A percentile compares a stretch with the other conserved stretches of the same genome.
These are phyloP conservation scores for Megathymus violae DNA, from an alignment of 1,140 invertebrate genomes.

Conservation along the genomic window DNA sequence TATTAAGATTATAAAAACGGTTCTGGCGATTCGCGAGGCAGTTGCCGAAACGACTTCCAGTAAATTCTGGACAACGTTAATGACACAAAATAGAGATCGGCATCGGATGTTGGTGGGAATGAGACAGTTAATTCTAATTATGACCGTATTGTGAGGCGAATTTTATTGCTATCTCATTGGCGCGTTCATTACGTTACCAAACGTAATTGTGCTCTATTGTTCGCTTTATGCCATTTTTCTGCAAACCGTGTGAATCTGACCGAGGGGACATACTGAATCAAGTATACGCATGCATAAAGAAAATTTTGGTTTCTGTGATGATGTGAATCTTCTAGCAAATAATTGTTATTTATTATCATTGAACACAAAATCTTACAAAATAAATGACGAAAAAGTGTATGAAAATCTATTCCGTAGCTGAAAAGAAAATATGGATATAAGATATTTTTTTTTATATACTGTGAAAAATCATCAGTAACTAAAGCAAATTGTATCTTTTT, in stretches of 20 bases:
- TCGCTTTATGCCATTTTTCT: constrained; percentile 63
- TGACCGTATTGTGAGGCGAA: constrained; percentile 75
- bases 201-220: constrained; percentile 79
- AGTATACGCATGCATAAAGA: constrained; percentile 44
- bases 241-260: constrained; percentile 72
- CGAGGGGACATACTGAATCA: constrained; percentile 50
- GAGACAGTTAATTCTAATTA: constrained; percentile 83
- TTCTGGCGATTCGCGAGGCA: constrained; percentile 21
- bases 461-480: no score
- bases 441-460: no score
- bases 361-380: no score
- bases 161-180: constrained; percentile 83
- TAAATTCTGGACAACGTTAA: constrained; percentile 63
- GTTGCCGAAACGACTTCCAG: constrained; percentile 35
- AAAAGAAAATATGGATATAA: no score
- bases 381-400: no score
- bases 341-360: no score
- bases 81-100: constrained; percentile 61
- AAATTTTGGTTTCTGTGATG: constrained; percentile 39
- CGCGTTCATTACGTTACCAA: constrained; percentile 63
- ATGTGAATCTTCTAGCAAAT: no score
- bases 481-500: no score
- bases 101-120: constrained; percentile 76
- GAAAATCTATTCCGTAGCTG: no score
- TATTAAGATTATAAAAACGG: constrained; percentile 31